A percentile compares a stretch with the other conserved stretches of the same genome.
phyloP scores from a whole-genome alignment of 2,797 vertebrate genomes.

The Gymnothorax reevesii region DNA sequence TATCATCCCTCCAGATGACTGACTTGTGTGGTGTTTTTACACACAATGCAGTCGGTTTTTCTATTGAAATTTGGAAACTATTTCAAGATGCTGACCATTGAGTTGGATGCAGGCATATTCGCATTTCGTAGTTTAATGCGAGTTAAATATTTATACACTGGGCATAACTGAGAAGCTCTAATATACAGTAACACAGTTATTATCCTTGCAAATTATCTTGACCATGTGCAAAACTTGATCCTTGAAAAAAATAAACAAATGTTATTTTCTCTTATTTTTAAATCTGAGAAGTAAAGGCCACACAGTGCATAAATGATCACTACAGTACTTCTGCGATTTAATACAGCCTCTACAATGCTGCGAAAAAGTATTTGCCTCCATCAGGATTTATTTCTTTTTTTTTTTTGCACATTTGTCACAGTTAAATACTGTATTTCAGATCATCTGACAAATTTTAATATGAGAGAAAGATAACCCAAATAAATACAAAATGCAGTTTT shows the following conservation, averaged over 20 bases:
- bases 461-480: too few relatives aligned
- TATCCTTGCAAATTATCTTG: not conserved
- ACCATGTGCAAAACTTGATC: not conserved
- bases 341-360: too few relatives aligned
- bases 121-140: not conserved
- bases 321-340: too few relatives aligned
- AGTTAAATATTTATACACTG: not conserved
- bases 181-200: not conserved
- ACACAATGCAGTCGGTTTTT: not conserved
- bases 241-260: not conserved
- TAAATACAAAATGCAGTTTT: too few relatives aligned
- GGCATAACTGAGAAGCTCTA: not conserved
- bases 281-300: not conserved
- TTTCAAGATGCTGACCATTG: not conserved
- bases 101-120: not conserved
- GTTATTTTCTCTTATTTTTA: not conserved
- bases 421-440: too few relatives aligned
- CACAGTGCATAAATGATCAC: not conserved
- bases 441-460: too few relatives aligned
- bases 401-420: too few relatives aligned
- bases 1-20: constrained; percentile 46
- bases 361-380: too few relatives aligned
- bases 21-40: constrained; percentile 1
- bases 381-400: too few relatives aligned
- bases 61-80: not conserved